phyloP scores from a whole-genome alignment of 1,140 invertebrate species.

The Lasioglossum albipes region DNA sequence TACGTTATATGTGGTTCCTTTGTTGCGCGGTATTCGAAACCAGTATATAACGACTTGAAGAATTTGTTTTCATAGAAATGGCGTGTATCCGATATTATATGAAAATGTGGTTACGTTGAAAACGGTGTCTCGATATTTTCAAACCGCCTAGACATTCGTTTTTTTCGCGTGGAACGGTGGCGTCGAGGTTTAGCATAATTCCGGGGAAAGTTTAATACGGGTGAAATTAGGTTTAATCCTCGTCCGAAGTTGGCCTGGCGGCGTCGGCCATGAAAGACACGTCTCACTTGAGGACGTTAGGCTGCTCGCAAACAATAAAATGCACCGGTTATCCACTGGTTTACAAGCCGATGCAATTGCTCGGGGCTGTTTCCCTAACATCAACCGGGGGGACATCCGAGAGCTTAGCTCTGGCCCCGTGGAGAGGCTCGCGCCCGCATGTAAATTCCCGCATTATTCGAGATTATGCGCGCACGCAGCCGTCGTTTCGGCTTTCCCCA shows the following conservation, averaged over 20 bases:
- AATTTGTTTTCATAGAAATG: too few relatives aligned
- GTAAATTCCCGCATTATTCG: constrained; percentile 39
- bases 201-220: constrained; percentile 8
- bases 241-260: not conserved
- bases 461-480: not conserved
- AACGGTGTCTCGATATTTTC: not conserved
- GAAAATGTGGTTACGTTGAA: too few relatives aligned
- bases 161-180: not conserved
- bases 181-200: constrained; percentile 7
- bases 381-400: not conserved
- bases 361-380: not conserved
- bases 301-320: constrained; percentile 35
- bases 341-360: constrained; percentile 50
- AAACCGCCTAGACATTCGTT: not conserved
- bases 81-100: too few relatives aligned
- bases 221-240: constrained; percentile 16
- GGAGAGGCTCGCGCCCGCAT: constrained; percentile 13
- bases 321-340: constrained; percentile 49
- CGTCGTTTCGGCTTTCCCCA: not conserved
- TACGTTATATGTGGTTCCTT: too few relatives aligned
- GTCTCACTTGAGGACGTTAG: not conserved
- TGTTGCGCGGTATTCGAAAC: too few relatives aligned
- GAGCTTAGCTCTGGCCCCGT: constrained; percentile 3
- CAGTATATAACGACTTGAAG: too few relatives aligned
- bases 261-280: not conserved